Evolutionary conservation across 2,888 invertebrate genomes (phyloP), one percentile per base, ranked within the genome.

Genomic region (Drosophila basisetae): DNA sequence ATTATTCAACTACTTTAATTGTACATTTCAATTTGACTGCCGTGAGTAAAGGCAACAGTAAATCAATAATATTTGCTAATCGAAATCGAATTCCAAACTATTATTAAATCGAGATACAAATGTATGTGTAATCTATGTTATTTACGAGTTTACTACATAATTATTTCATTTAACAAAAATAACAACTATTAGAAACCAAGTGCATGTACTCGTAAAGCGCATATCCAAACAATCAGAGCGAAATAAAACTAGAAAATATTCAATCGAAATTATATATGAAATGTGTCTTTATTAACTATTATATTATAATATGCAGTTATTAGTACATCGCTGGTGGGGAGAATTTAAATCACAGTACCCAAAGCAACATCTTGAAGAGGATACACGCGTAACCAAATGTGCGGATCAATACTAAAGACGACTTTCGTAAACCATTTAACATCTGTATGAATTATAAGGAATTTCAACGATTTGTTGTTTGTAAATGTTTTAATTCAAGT

Each of bases 161-260:
- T 43, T 18, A 74, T 61, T 81, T 75, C 58, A 68, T 68, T 77
- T 59, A 52, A 63, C 49, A 56, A 37, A 28, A 73, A 59, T 54
- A 56, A 70, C 65, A 80, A 65, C 55, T 66, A 64, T 64, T 74
- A 74, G 66, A 84, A 56, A 61, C 53, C 72, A 77, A 70, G 59
- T 77, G 73, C 71, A 85, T 83, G 75, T 85, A 78, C 81, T 78
- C 78, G 64, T 68, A 67, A 83, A 72, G 66, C 81, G 81, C 84
- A 80, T 78, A 88, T 85, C 62, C 68, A 85, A 87, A 79, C 88
- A 89, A 84, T 90, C 90, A 90, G 89, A 80, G 67, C 73, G 86
- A 90, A 84, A 84, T 84, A 90, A 90, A 84, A 68, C 71, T 85
- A 84, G 78, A 88, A 83, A 85, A 78, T 90, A 84, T 83, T 82